These are phyloP conservation scores for Sinocyclocheilus grahami DNA, from an alignment of 2,113 vertebrate genomes.

Conservation along the genomic window DNA sequence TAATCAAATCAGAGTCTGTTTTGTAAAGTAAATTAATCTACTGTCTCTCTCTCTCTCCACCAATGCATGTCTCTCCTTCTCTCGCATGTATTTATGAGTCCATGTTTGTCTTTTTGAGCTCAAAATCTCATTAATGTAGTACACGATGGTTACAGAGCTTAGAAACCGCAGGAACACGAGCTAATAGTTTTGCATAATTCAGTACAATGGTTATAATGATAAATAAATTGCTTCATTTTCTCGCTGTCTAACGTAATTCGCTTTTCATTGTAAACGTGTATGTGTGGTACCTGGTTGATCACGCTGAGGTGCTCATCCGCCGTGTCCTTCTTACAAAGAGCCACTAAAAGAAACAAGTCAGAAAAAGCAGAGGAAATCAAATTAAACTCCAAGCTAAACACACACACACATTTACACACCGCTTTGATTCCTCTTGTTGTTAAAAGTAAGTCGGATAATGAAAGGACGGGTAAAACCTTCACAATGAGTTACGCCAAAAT, in stretches of 20 bases:
- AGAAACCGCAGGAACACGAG: conserved; percentile 18
- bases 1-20: neutral
- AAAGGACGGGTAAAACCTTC: neutral
- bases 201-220: conserved; percentile 14
- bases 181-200: conserved; percentile 44
- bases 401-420: neutral
- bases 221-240: conserved; percentile 27
- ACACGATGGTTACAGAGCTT: conserved; percentile 13
- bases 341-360: neutral
- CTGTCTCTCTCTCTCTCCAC: neutral
- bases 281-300: neutral
- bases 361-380: neutral
- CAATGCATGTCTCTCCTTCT: no score
- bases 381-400: neutral
- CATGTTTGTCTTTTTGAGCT: conserved; percentile 30
- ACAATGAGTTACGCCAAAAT: neutral
- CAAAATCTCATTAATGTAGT: conserved; percentile 47
- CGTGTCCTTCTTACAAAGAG: neutral
- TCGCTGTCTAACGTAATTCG: neutral
- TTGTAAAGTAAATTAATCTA: neutral
- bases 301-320: neutral
- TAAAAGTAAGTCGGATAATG: neutral
- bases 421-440: conserved; percentile 11
- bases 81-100: neutral
- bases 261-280: conserved; percentile 7